These are phyloP conservation scores for Euwallacea fornicatus DNA, from an alignment of 1,140 invertebrate species.

Conservation along the genomic window DNA sequence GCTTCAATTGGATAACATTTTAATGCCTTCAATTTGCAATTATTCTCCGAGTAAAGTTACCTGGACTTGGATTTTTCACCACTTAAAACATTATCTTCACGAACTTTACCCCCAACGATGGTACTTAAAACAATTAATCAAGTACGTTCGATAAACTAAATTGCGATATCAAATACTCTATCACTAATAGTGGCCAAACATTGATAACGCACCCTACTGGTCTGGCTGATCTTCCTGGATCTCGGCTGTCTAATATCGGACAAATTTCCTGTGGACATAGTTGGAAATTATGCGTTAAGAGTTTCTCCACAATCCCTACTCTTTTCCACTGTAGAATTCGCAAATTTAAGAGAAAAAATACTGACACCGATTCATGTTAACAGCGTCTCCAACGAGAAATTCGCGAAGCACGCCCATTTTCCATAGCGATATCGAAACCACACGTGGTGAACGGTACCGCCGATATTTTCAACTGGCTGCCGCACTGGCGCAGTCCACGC, in stretches of 20 bases:
- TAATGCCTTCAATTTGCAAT: no score
- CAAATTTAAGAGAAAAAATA: neutral
- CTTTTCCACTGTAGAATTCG: neutral
- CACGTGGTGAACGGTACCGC: constrained; percentile 35
- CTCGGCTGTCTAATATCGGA: constrained; percentile 41
- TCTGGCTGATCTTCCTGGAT: constrained; percentile 41
- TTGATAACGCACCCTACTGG: constrained; percentile 41
- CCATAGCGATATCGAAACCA: neutral
- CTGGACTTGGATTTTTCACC: no score
- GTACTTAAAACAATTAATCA: no score
- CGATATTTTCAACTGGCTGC: constrained; percentile 24
- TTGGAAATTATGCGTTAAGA: constrained; percentile 1
- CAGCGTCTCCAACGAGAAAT: neutral
- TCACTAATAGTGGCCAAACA: no score
- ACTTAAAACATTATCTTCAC: no score
- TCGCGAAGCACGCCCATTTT: constrained; percentile 26
- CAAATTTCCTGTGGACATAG: constrained; percentile 33
- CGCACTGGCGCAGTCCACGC: neutral
- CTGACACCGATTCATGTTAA: constrained; percentile 1
- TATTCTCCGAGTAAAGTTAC: no score
- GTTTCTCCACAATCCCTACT: neutral
- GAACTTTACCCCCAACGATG: no score
- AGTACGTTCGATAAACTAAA: no score
- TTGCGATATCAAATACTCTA: no score
- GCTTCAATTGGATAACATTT: no score